Percentiles rank a stretch among this genome's conserved stretches.
Evolutionary conservation across 92 coral and sea anemone species (phyloP).

Genomic region (Actinernus sp.): DNA sequence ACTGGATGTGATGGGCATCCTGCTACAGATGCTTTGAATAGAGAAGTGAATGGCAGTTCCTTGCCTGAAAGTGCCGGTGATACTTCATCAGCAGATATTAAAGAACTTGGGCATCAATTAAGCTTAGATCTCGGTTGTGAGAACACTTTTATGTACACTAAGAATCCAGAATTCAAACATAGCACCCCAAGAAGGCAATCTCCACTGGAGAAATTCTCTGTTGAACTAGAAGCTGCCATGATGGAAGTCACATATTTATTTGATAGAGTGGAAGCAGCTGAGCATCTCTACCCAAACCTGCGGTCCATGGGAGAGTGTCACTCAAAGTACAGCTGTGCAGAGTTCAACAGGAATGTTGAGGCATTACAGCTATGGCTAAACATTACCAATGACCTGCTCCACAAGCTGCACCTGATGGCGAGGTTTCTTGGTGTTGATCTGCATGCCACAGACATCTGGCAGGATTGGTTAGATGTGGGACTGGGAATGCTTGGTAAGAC

Average conservation of each 20-base stretch:
- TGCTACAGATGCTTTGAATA: neutral
- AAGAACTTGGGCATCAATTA: neutral
- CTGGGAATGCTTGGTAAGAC: conserved; percentile 71
- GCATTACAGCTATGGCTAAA: conserved; percentile 88
- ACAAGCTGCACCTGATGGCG: conserved; percentile 82
- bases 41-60: neutral
- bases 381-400: conserved; percentile 80
- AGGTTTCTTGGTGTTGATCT: conserved; percentile 84
- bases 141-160: neutral
- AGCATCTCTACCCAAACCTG: conserved; percentile 86
- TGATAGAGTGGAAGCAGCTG: conserved; percentile 76
- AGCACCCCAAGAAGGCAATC: neutral
- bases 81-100: neutral
- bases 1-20: neutral
- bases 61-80: neutral
- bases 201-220: conserved; percentile 2
- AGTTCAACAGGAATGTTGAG: conserved; percentile 74
- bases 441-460: conserved; percentile 66
- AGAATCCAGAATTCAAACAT: neutral
- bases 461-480: conserved; percentile 89
- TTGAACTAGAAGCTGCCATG: conserved; percentile 63
- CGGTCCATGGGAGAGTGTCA: conserved; percentile 80
- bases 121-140: conserved; percentile 1
- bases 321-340: conserved; percentile 62
- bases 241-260: conserved; percentile 59